Conservation (phyloP, 2,888 invertebrate genomes). For the Leptothorax acervorum region DNA sequence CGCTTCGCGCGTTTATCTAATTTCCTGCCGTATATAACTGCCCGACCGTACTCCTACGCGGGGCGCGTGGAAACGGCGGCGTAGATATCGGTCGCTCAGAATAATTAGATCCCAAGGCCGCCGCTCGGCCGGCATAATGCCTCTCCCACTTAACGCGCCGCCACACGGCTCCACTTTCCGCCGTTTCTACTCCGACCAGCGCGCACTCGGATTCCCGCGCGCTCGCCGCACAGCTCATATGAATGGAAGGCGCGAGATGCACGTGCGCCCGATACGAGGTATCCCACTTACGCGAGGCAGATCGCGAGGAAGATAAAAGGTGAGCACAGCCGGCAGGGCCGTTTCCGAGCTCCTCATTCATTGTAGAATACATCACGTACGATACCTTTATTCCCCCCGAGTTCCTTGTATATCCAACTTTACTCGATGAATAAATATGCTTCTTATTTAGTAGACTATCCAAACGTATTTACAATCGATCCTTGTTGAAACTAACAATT, state of each 20-base stretch:
- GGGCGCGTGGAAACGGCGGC: conserved; percentile 41
- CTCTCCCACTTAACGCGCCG: conserved; percentile 74
- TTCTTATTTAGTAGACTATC: not conserved
- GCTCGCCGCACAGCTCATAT: conserved; percentile 25
- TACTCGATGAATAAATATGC: not conserved
- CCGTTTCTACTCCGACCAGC: conserved; percentile 40
- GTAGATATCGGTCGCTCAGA: conserved; percentile 71
- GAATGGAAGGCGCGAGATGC: conserved; percentile 47
- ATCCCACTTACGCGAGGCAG: conserved; percentile 31
- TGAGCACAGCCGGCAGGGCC: not conserved
- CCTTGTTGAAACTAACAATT: not conserved
- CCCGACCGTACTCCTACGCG: conserved; percentile 19
- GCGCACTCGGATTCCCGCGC: conserved; percentile 56
- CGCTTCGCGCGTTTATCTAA: conserved; percentile 55
- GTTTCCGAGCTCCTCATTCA: conserved; percentile 10
- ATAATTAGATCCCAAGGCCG: conserved; percentile 82
- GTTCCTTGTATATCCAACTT: not conserved
- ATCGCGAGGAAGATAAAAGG: conserved; percentile 43
- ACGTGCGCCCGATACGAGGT: conserved; percentile 19
- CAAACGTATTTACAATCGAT: not conserved
- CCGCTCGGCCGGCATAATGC: conserved; percentile 74
- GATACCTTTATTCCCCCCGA: not conserved
- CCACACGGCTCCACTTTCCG: conserved; percentile 60
- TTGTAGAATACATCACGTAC: not conserved
- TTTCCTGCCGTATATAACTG: conserved; percentile 46